These are phyloP conservation scores for Colostygia pectinataria DNA, from an alignment of 2,888 invertebrate genomes.

Conservation along the genomic window DNA sequence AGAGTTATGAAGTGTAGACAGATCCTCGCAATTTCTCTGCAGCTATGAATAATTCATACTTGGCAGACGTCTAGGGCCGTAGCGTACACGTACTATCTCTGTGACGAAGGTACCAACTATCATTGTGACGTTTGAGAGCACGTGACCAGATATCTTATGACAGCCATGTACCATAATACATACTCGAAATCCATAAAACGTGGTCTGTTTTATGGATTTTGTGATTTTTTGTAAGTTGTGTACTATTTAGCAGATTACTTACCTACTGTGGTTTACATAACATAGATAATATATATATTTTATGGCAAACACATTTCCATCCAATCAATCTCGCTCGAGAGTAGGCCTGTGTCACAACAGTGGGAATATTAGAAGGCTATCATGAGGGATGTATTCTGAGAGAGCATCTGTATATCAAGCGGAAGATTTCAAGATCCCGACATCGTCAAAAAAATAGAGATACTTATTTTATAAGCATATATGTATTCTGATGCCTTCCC, in stretches of 20 bases:
- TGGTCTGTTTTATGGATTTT: no score
- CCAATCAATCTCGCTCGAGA: no score
- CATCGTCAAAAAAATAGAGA: neutral
- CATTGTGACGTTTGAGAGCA: slow-evolving; percentile 18
- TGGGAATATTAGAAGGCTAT: no score
- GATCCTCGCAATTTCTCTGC: slow-evolving; percentile 7
- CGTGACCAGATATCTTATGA: slow-evolving; percentile 14
- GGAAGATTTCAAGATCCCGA: neutral
- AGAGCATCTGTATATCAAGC: no score
- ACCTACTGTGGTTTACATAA: no score
- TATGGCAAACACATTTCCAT: no score
- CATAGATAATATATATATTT: no score
- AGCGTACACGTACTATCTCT: no score
- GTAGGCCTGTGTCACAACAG: no score
- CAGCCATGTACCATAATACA: slow-evolving; percentile 6
- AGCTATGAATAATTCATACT: slow-evolving; percentile 16
- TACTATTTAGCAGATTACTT: no score
- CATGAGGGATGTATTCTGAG: no score
- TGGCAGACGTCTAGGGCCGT: neutral
- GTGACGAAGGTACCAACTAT: slow-evolving; percentile 14
- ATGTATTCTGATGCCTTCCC: slow-evolving; percentile 7
- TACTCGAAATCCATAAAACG: slow-evolving; percentile 2
- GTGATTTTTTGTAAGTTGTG: no score
- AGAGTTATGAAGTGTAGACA: slow-evolving; percentile 7
- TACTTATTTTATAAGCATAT: neutral